Evolutionary conservation across 2,888 invertebrate genomes (phyloP), one percentile per base, ranked within the genome.

Genomic region (Microchrysa polita): DNA sequence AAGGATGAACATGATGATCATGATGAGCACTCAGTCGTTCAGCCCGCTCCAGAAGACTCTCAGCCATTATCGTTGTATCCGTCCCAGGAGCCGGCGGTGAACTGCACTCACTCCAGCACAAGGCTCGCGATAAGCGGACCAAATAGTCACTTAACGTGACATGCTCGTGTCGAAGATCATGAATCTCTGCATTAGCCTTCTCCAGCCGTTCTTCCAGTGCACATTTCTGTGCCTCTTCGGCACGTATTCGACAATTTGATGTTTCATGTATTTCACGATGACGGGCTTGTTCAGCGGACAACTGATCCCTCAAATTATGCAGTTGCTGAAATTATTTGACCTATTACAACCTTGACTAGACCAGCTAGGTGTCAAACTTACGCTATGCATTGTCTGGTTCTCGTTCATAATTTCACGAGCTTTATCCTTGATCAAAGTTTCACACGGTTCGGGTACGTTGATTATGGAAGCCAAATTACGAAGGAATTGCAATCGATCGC

Each of bases 1-100:
- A 77, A 40, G 60, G 22, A 44, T 78, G 79, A 0, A 67, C 71
- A 69, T 80, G 79, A 73, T 82, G 83, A 2, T 83, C 83, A 59
- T 81, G 81, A 48, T 82, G 81, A 0, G 80, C 79, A 0, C 81
- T 74, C 27, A 85, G 73, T 0, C 96, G 95, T 83, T 96, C 94
- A 1, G 94, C 94, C 55, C 96, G 88, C 75, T 94, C 90, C 73
- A 96, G 85, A 75, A 97, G 87, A 63, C 93, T 92, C 80, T 96
- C 96, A 0, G 94, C 85, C 80, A 85, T 80, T 1, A 84, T 79
- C 61, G 83, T 83, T 0, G 85, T 85, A 20, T 85, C 85, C 7
- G 81, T 79, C 1, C 85, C 85, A 14, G 81, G 77, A 0, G 82
- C 80, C 0, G 85, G 84, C 1, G 84, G 83, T 0, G 82, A 79